Evolutionary conservation across 2,113 vertebrate species (phyloP).

Genomic region (Gorilla gorilla): DNA sequence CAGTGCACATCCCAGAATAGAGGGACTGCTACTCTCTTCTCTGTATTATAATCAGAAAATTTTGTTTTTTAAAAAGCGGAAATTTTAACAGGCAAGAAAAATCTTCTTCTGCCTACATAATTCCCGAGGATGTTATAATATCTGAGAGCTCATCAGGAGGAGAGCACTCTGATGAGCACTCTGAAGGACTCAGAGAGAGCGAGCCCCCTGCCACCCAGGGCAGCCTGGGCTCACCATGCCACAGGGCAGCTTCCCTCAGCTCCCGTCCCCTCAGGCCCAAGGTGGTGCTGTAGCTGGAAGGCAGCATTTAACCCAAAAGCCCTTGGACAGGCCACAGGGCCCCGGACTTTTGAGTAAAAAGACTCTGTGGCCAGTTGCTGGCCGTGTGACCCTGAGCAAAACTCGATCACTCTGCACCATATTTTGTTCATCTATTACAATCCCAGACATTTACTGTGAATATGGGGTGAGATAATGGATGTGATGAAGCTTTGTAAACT

Average conservation of each 20-base stretch:
- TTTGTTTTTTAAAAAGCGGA: background rate
- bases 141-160: background rate
- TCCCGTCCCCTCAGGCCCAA: background rate
- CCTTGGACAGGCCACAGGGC: background rate
- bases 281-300: background rate
- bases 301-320: background rate
- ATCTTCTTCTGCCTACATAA: background rate
- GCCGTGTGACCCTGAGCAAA: background rate
- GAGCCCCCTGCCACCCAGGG: rapidly evolving
- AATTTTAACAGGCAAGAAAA: background rate
- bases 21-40: background rate
- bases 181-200: background rate
- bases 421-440: background rate
- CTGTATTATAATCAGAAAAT: background rate
- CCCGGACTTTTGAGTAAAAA: background rate
- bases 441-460: background rate
- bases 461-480: background rate
- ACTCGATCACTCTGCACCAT: background rate
- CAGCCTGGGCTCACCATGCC: background rate
- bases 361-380: background rate
- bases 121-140: background rate
- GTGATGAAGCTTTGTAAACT: background rate
- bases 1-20: background rate
- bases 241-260: background rate
- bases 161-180: background rate